Evolutionary conservation across 1,140 invertebrate species (phyloP).

Genomic region (Carposina sasakii): DNA sequence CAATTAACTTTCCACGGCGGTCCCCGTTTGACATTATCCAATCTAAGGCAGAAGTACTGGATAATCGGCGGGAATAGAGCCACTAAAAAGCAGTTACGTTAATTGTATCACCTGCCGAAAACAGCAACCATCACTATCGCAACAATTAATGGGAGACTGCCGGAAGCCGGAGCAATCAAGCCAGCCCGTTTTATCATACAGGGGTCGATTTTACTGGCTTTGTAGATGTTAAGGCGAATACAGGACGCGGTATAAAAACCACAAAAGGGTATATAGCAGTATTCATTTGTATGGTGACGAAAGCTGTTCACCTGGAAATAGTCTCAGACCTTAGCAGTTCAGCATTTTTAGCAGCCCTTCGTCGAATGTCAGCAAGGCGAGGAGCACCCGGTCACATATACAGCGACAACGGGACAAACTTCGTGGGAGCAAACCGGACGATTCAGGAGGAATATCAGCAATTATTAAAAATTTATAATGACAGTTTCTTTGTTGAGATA

Average conservation of each 20-base stretch:
- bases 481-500: slow-evolving; percentile 1
- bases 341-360: slow-evolving; percentile 43
- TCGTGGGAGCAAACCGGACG: not conserved
- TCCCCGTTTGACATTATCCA: slow-evolving; percentile 18
- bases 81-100: slow-evolving; percentile 9
- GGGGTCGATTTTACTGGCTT: slow-evolving; percentile 43
- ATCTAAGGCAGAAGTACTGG: slow-evolving; percentile 33
- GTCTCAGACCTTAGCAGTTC: slow-evolving; percentile 43
- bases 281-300: slow-evolving; percentile 46
- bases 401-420: slow-evolving; percentile 1
- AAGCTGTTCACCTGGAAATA: slow-evolving; percentile 62
- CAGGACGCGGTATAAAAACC: slow-evolving; percentile 25
- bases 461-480: not conserved
- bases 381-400: not conserved
- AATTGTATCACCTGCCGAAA: slow-evolving; percentile 23
- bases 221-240: slow-evolving; percentile 21
- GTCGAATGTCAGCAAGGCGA: slow-evolving; percentile 34
- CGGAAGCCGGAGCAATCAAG: slow-evolving; percentile 17
- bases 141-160: slow-evolving; percentile 35
- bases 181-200: slow-evolving; percentile 29
- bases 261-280: slow-evolving; percentile 46
- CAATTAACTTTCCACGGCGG: slow-evolving; percentile 27
- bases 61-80: slow-evolving; percentile 17
- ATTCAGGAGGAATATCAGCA: slow-evolving; percentile 4
- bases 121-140: slow-evolving; percentile 7